phyloP scores from a whole-genome alignment of 2,888 invertebrate species.

The Theodoxus fluviatilis region DNA sequence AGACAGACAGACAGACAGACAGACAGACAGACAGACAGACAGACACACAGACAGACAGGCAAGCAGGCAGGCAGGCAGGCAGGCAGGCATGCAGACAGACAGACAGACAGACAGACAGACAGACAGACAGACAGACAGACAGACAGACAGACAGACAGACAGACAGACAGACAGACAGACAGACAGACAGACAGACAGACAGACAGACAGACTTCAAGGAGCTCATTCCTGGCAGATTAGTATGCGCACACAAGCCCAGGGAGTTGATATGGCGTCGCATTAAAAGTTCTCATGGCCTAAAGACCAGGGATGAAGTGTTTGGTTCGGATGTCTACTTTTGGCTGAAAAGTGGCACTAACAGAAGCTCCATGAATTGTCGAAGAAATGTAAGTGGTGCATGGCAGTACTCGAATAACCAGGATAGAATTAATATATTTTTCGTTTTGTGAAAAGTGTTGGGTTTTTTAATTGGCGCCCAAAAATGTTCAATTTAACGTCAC shows the following conservation, averaged over 20 bases:
- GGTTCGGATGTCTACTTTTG: no score
- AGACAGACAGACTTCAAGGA: neutral
- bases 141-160: neutral
- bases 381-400: no score
- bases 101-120: neutral
- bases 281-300: slow-evolving; percentile 14
- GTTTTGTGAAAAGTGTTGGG: no score
- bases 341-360: no score
- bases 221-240: neutral
- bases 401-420: no score
- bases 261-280: neutral
- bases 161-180: neutral
- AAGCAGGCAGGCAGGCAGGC: neutral
- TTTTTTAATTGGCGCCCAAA: no score
- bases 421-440: no score
- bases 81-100: neutral
- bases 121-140: neutral
- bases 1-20: neutral
- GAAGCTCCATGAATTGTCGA: no score
- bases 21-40: neutral
- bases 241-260: neutral
- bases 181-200: neutral
- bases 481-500: no score
- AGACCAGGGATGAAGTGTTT: neutral
- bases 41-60: slow-evolving; percentile 9